A percentile compares a stretch with the other conserved stretches of the same genome.
Evolutionary conservation across 2,888 invertebrate genomes (phyloP).

Genomic region (Cheilosia variabilis): DNA sequence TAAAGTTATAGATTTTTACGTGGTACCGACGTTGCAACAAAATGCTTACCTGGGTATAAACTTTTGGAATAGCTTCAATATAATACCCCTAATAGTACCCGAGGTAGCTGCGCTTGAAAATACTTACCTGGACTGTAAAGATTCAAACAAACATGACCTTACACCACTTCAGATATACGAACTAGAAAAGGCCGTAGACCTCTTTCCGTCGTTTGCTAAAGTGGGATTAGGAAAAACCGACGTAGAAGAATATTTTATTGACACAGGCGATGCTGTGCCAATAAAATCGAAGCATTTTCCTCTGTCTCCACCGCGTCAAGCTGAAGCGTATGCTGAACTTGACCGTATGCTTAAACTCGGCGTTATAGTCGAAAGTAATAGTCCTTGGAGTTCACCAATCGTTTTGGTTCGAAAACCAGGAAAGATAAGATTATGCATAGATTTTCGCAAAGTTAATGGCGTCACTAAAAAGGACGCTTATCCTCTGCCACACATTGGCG

Average conservation of each 20-base stretch:
- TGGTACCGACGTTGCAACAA: no score
- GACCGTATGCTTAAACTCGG: not conserved
- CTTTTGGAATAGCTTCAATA: constrained; percentile 8
- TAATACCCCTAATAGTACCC: not conserved
- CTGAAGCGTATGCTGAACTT: not conserved
- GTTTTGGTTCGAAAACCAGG: constrained; percentile 71
- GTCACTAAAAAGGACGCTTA: not conserved
- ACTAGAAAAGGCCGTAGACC: not conserved
- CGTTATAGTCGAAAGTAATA: not conserved
- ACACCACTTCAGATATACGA: no score
- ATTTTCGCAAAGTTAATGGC: constrained; percentile 57
- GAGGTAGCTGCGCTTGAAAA: no score
- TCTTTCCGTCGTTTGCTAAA: not conserved
- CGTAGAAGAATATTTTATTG: not conserved
- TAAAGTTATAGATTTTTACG: constrained; percentile 5
- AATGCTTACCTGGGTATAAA: not conserved
- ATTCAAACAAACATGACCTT: no score
- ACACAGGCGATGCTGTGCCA: no score
- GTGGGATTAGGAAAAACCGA: not conserved
- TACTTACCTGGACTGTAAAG: no score
- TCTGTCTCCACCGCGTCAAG: not conserved
- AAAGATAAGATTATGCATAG: no score
- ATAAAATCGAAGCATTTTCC: no score
- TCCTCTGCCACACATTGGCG: not conserved
- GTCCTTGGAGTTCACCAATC: constrained; percentile 77